A percentile compares a stretch with the other conserved stretches of the same genome.
phyloP scores from a whole-genome alignment of 2,888 invertebrate species.

The Bellardia bayeri region DNA sequence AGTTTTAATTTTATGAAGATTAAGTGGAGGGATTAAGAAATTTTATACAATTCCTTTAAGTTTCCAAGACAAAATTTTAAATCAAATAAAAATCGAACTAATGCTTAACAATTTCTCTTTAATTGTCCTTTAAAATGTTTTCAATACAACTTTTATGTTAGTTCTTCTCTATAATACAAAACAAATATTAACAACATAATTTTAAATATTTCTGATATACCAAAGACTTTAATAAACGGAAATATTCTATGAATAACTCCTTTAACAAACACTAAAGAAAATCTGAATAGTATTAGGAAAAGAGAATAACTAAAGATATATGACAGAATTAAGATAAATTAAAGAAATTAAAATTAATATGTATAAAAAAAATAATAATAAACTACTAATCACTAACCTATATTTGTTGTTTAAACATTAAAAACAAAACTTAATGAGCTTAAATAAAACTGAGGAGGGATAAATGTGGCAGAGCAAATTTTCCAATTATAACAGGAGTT shows the following conservation, averaged over 20 bases:
- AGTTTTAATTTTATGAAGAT: too few species aligned
- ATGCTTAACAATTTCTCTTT: too few species aligned
- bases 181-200: too few species aligned
- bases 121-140: too few species aligned
- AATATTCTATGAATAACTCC: neutral
- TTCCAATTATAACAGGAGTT: neutral
- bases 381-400: constrained; percentile 62
- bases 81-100: too few species aligned
- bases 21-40: too few species aligned
- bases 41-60: too few species aligned
- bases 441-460: constrained; percentile 65
- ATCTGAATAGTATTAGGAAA: neutral
- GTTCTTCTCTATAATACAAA: too few species aligned
- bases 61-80: too few species aligned
- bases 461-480: constrained; percentile 42
- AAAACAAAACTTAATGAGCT: constrained; percentile 39
- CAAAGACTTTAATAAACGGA: too few species aligned
- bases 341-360: neutral
- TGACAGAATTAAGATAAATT: neutral
- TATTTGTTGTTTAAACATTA: constrained; percentile 38
- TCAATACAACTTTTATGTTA: too few species aligned
- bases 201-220: too few species aligned
- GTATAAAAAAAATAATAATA: constrained; percentile 31
- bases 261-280: neutral
- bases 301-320: neutral